Evolutionary conservation across 1,140 invertebrate species (phyloP), one percentile per base, ranked within the genome.

Genomic region (Temnothorax longispinosus): DNA sequence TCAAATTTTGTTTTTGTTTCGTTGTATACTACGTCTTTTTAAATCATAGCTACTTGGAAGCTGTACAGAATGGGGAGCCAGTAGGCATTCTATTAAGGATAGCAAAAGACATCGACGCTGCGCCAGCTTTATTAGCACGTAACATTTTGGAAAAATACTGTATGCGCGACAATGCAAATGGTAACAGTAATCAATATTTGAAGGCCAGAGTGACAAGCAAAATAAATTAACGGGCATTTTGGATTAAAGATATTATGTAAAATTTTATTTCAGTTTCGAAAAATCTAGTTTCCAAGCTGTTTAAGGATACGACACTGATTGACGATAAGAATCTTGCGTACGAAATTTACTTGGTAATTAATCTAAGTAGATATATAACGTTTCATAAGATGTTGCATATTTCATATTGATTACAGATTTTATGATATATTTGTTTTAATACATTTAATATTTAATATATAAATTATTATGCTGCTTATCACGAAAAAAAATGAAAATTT

Each of bases 251-350:
- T 27, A 77, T 77, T 52, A 8, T 52, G n/a, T 75, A 38, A 81
- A 54, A 65, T 86, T 41, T 86, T 35, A 35, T 87, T 89, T 89
- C 81, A 92, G 91, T 89, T 86, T 84, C 90, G 15, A 86, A 81
- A 74, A 85, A 72, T 47, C 52, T 94, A 85, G 91, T 98, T 5
- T 97, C 96, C 78, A 96, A 96, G 89, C 94, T 97, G 85, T 94
- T 98, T 87, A 97, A 97, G 92, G 97, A 98, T 91, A 97, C 97
- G 27, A 96, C 96, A 21, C 90, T 97, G 21, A 98, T 98, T 88
- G 94, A 96, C 86, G 96, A 98, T 93, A 96, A 96, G 77, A 94
- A 97, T 90, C 95, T 98, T 32, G 97, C 98, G 1, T 97, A 97
- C 93, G 97, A 98, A 96, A 96, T 98, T 11, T 97, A 97, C 94